phyloP scores from a whole-genome alignment of 2,797 vertebrate species.

The Thunnus albacares region DNA sequence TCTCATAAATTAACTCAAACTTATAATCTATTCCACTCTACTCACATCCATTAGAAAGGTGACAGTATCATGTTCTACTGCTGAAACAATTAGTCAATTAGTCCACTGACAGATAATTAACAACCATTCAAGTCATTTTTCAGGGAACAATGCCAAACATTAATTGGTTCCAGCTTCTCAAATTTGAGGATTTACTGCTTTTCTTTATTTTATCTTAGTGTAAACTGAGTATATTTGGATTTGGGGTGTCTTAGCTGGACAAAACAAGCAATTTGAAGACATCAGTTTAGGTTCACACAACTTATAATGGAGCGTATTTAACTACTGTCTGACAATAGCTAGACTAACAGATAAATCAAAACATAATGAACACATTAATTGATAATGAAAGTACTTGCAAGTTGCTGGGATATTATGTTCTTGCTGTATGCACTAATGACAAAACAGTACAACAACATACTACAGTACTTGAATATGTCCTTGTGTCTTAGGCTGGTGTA shows the following conservation, averaged over 20 bases:
- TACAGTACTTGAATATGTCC: slow-evolving; percentile 12
- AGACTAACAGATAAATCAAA: neutral
- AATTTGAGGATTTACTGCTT: neutral
- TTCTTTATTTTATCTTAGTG: neutral
- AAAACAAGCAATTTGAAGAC: neutral
- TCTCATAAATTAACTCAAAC: slow-evolving; percentile 13
- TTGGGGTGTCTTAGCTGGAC: neutral
- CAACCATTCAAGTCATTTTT: neutral
- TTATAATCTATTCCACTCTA: neutral
- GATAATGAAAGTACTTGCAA: neutral
- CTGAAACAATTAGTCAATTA: neutral
- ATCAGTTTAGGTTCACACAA: neutral
- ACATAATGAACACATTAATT: neutral
- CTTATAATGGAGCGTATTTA: neutral
- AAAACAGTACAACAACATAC: slow-evolving; percentile 5
- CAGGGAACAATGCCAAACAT: neutral
- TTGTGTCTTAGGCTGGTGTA: neutral
- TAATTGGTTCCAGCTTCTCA: too few species aligned
- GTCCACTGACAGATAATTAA: neutral
- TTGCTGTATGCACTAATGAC: neutral
- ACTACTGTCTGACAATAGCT: neutral
- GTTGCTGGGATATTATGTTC: neutral
- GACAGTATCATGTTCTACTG: neutral
- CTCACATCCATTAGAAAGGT: neutral
- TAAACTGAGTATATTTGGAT: neutral